Evolutionary conservation across 2,113 vertebrate genomes (phyloP).

Genomic region (Sturnira hondurensis): DNA sequence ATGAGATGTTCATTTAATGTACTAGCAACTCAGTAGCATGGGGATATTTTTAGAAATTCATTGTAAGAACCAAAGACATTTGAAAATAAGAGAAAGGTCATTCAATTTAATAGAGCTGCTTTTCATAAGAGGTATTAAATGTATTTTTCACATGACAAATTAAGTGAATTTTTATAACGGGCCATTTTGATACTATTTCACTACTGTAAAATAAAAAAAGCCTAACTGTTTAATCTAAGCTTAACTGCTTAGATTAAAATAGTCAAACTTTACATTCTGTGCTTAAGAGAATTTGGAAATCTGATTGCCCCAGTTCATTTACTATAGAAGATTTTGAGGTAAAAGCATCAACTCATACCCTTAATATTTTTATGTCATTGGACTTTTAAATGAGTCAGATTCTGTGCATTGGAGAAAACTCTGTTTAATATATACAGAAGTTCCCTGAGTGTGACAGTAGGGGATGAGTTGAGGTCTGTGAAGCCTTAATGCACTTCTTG

Average conservation of each 20-base stretch:
- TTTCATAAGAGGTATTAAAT: constrained; percentile 56
- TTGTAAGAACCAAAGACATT: constrained; percentile 38
- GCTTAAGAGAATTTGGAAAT: constrained; percentile 55
- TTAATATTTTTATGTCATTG: constrained; percentile 42
- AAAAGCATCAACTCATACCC: background rate
- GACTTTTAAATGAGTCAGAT: constrained; percentile 47
- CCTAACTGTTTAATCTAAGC: too few relatives aligned
- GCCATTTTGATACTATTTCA: constrained; percentile 52
- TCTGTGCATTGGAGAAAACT: constrained; percentile 20
- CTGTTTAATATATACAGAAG: constrained; percentile 40
- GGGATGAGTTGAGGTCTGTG: constrained; percentile 26
- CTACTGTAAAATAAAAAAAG: constrained; percentile 4
- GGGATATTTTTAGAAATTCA: constrained; percentile 63
- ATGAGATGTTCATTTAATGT: constrained; percentile 48
- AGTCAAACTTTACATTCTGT: constrained; percentile 58
- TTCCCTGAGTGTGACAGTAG: background rate
- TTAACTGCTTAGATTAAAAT: constrained; percentile 44
- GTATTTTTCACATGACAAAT: constrained; percentile 57
- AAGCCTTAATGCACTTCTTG: background rate
- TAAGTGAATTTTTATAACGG: constrained; percentile 48
- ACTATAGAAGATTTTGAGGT: constrained; percentile 12
- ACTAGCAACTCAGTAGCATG: constrained; percentile 27
- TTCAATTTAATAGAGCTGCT: constrained; percentile 59
- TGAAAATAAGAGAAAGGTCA: constrained; percentile 44
- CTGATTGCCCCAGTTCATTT: constrained; percentile 55